These are phyloP conservation scores for Semibalanus balanoides DNA, from an alignment of 1,140 invertebrate genomes.

Conservation along the genomic window DNA sequence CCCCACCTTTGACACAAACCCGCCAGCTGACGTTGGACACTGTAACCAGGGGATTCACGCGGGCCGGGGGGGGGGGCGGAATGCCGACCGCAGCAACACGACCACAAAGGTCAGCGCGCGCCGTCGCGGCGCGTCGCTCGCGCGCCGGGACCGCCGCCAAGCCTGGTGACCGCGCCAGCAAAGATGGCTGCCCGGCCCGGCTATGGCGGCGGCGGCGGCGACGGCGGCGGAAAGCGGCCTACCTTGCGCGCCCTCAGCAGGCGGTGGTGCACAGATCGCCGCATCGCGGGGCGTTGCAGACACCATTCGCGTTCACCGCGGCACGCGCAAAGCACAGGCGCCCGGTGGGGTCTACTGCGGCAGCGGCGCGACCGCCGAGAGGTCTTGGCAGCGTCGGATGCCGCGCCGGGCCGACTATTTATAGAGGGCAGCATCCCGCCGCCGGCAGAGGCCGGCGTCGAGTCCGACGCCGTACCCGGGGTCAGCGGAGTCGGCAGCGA, in stretches of 20 bases:
- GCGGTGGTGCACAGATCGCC: background rate
- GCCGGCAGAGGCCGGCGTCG: too few relatives aligned
- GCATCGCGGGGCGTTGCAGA: background rate
- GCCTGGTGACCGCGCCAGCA: too few relatives aligned
- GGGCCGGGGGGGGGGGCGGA: background rate
- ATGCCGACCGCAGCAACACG: background rate
- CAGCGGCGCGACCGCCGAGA: too few relatives aligned
- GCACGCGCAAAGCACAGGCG: too few relatives aligned
- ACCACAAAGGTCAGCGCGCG: background rate
- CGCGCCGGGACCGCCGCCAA: background rate
- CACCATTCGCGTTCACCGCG: background rate
- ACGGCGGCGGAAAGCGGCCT: background rate
- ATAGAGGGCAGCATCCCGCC: background rate
- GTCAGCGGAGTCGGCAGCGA: too few relatives aligned
- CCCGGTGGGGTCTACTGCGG: background rate
- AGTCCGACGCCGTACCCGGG: too few relatives aligned
- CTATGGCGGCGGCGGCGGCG: too few relatives aligned
- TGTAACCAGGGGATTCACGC: background rate
- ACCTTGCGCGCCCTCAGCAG: background rate
- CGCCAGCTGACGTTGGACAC: too few relatives aligned
- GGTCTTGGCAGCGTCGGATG: background rate
- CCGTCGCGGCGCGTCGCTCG: too few relatives aligned
- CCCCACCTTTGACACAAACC: too few relatives aligned
- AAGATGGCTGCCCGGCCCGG: too few relatives aligned
- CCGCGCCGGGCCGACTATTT: background rate